These are phyloP conservation scores for Pseudochirops corinnae DNA, from an alignment of 2,797 vertebrate genomes.

Conservation along the genomic window DNA sequence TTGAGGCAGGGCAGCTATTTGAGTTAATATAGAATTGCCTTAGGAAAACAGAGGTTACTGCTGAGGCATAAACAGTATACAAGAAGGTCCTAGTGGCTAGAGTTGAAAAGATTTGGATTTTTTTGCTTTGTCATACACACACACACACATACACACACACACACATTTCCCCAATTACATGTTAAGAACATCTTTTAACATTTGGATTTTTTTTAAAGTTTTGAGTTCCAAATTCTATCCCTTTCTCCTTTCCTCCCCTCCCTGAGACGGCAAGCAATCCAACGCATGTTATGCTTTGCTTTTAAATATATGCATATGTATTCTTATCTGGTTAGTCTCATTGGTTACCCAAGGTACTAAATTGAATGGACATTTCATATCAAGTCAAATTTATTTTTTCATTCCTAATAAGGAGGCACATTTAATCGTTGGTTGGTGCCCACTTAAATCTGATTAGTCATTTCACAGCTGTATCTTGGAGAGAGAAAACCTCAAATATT, in stretches of 20 bases:
- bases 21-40: conserved; percentile 48
- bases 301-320: neutral
- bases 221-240: neutral
- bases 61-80: conserved; percentile 48
- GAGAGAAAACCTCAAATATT: conserved; percentile 61
- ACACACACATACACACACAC: too few species aligned
- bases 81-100: conserved; percentile 34
- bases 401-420: conserved; percentile 66
- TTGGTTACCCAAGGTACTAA: conserved; percentile 51
- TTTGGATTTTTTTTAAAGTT: neutral
- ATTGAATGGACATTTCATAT: conserved; percentile 54
- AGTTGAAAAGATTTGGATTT: conserved; percentile 17
- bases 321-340: conserved; percentile 6
- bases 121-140: neutral
- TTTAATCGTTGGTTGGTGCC: conserved; percentile 55
- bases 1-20: neutral
- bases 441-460: conserved; percentile 68
- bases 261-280: too few species aligned
- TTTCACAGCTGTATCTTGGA: conserved; percentile 70
- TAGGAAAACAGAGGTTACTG: conserved; percentile 33
- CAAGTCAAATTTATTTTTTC: conserved; percentile 54
- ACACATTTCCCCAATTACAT: neutral
- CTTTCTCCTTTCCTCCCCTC: neutral
- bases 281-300: neutral
- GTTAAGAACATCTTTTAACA: neutral